Percentiles rank a stretch among this genome's conserved stretches.
These are phyloP conservation scores for Ptychochromis oligacanthus DNA, from an alignment of 2,113 vertebrate species.

Conservation along the genomic window DNA sequence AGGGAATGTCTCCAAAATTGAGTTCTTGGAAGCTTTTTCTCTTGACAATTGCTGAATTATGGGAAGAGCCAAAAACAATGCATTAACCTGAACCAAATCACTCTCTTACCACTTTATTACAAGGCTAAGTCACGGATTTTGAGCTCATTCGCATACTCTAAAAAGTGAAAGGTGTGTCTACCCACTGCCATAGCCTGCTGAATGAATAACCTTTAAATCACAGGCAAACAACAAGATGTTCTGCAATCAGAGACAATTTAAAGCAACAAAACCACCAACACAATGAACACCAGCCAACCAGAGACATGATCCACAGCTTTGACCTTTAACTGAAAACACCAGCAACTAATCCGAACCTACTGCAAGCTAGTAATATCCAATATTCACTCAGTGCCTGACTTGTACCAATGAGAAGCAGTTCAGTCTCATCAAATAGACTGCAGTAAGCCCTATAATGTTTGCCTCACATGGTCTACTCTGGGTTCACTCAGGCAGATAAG, in stretches of 20 bases:
- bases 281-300: slow-evolving; percentile 17
- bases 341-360: not conserved
- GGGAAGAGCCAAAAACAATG: slow-evolving; percentile 14
- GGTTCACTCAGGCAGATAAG: slow-evolving; percentile 74
- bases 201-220: slow-evolving; percentile 5
- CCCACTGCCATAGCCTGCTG: accelerated
- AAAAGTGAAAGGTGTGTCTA: not conserved
- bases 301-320: slow-evolving; percentile 20
- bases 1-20: slow-evolving; percentile 67
- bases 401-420: slow-evolving; percentile 34
- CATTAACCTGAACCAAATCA: slow-evolving; percentile 29
- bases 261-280: slow-evolving; percentile 20
- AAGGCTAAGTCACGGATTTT: not conserved
- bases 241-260: slow-evolving; percentile 13
- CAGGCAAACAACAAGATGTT: slow-evolving; percentile 10
- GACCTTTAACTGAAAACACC: not conserved
- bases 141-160: not conserved
- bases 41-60: slow-evolving; percentile 25
- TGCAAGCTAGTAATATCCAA: slow-evolving; percentile 5
- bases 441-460: slow-evolving; percentile 67
- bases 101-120: slow-evolving; percentile 16
- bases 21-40: slow-evolving; percentile 59
- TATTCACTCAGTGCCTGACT: not conserved
- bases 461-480: slow-evolving; percentile 70
- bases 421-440: slow-evolving; percentile 54